phyloP scores from a whole-genome alignment of 2,888 invertebrate genomes.

The Apocheima hispidaria region DNA sequence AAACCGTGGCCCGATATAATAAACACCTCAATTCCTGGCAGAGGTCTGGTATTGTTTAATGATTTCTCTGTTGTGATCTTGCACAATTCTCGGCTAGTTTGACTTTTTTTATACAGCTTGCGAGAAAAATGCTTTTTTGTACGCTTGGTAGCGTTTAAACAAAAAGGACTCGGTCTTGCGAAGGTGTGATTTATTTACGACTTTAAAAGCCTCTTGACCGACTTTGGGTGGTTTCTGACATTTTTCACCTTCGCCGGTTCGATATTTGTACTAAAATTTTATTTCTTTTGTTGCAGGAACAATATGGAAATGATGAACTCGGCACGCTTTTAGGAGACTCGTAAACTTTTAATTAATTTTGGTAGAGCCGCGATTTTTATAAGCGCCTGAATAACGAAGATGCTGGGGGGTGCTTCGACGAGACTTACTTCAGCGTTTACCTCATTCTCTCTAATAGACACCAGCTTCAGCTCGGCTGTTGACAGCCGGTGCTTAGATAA shows the following conservation, averaged over 20 bases:
- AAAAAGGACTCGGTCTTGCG: slow-evolving; percentile 76
- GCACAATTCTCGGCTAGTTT: slow-evolving; percentile 77
- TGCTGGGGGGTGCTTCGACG: slow-evolving; percentile 82
- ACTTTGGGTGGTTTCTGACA: slow-evolving; percentile 72
- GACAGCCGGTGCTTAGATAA: slow-evolving; percentile 85
- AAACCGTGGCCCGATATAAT: slow-evolving; percentile 78
- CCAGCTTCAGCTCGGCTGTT: slow-evolving; percentile 78
- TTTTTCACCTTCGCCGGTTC: slow-evolving; percentile 55
- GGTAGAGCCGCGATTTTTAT: slow-evolving; percentile 61
- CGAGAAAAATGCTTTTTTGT: slow-evolving; percentile 79
- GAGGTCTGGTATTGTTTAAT: slow-evolving; percentile 84
- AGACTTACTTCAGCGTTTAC: slow-evolving; percentile 75
- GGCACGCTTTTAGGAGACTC: slow-evolving; percentile 57
- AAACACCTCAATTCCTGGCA: slow-evolving; percentile 85
- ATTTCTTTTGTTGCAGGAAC: slow-evolving; percentile 81
- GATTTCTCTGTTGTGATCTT: slow-evolving; percentile 84
- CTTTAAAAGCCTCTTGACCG: slow-evolving; percentile 77
- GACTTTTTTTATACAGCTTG: slow-evolving; percentile 72
- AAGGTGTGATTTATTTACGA: slow-evolving; percentile 86
- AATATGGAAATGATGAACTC: slow-evolving; percentile 69
- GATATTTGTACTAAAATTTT: slow-evolving; percentile 60
- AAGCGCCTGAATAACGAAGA: slow-evolving; percentile 73
- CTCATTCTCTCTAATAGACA: slow-evolving; percentile 62
- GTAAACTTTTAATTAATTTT: slow-evolving; percentile 52
- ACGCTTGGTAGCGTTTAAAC: slow-evolving; percentile 84